phyloP scores from a whole-genome alignment of 2,888 invertebrate species.

The Eristalinus aeneus region DNA sequence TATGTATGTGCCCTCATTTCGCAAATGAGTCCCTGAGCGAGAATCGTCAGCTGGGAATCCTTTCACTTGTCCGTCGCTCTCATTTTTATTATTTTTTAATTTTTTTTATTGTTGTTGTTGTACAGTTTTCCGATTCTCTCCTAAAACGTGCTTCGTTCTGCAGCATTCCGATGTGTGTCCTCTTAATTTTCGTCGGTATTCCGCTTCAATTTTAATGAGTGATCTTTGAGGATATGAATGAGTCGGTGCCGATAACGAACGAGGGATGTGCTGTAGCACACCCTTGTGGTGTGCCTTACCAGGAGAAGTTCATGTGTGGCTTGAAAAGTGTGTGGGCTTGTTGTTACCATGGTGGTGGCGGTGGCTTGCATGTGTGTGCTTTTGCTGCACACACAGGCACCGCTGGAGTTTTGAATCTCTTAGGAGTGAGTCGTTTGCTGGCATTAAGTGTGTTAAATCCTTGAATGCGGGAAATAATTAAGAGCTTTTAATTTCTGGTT shows the following conservation, averaged over 20 bases:
- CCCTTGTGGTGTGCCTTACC: neutral
- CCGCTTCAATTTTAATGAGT: conserved; percentile 49
- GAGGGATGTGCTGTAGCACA: neutral
- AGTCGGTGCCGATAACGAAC: conserved; percentile 34
- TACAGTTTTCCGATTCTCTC: neutral
- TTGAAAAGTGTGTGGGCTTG: neutral
- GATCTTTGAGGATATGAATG: conserved; percentile 30
- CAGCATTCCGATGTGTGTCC: neutral
- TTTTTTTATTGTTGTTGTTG: neutral
- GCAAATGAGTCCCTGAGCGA: conserved; percentile 60
- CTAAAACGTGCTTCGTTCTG: conserved; percentile 8
- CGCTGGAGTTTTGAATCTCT: neutral
- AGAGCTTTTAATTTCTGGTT: neutral
- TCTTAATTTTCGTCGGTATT: neutral
- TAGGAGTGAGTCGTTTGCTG: neutral
- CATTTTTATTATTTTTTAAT: conserved; percentile 1
- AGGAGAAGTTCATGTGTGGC: neutral
- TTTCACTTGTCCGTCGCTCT: conserved; percentile 26
- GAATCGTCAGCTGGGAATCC: conserved; percentile 58
- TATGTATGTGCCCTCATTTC: conserved; percentile 52
- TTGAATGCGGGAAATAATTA: neutral
- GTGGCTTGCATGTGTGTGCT: neutral
- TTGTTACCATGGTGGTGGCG: conserved; percentile 45
- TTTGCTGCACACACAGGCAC: neutral
- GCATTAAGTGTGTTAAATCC: neutral